phyloP scores from a whole-genome alignment of 2,797 vertebrate genomes.

The Pterois miles region DNA sequence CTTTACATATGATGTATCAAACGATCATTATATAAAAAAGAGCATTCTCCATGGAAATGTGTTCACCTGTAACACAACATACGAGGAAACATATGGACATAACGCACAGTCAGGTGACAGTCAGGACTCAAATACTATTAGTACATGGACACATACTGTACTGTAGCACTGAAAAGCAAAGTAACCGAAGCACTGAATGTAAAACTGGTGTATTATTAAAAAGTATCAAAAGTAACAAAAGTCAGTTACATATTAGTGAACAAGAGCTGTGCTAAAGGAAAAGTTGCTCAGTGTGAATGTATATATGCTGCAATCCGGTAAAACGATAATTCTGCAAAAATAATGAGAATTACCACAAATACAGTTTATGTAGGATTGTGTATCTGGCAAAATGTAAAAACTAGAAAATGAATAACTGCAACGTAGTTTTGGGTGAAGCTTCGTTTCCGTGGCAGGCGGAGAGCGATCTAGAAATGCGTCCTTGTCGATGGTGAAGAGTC shows the following conservation, averaged over 20 bases:
- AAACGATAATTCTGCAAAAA: slow-evolving; percentile 21
- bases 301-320: slow-evolving; percentile 30
- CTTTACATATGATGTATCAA: slow-evolving; percentile 77
- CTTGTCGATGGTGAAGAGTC: slow-evolving; percentile 27
- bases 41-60: slow-evolving; percentile 59
- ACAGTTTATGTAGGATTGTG: slow-evolving; percentile 5
- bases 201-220: slow-evolving; percentile 63
- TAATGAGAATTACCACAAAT: slow-evolving; percentile 15
- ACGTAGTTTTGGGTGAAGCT: slow-evolving; percentile 18
- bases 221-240: slow-evolving; percentile 76
- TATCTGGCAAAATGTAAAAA: slow-evolving; percentile 31
- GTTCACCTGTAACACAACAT: slow-evolving; percentile 79
- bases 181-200: slow-evolving; percentile 59
- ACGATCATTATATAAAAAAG: slow-evolving; percentile 67
- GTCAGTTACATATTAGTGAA: slow-evolving; percentile 31
- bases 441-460: slow-evolving; percentile 19
- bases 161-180: slow-evolving; percentile 44
- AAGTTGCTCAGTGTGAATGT: slow-evolving; percentile 46
- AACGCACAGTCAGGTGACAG: slow-evolving; percentile 42
- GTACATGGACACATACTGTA: slow-evolving; percentile 40
- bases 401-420: slow-evolving; percentile 27
- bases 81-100: slow-evolving; percentile 45
- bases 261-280: slow-evolving; percentile 56
- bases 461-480: slow-evolving; percentile 18
- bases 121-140: slow-evolving; percentile 42